A percentile compares a stretch with the other conserved stretches of the same genome.
Conservation (phyloP, 2,113 vertebrate genomes). For the Camarhynchus parvulus region DNA sequence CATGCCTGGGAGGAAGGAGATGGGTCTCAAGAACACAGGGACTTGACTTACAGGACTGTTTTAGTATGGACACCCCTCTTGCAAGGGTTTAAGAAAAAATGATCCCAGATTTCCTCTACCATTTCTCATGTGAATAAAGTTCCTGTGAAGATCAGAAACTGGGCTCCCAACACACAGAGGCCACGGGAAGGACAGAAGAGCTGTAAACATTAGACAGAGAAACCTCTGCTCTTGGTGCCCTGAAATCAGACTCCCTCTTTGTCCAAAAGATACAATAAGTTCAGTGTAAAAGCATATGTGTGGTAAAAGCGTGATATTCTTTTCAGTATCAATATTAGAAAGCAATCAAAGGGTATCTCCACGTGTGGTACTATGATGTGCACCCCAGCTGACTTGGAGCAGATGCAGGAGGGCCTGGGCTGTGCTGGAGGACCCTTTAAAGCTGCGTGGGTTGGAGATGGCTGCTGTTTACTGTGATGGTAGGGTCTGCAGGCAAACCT, state of each 20-base stretch:
- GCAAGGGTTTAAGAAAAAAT: background rate
- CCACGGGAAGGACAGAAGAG: background rate
- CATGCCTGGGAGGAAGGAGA: background rate
- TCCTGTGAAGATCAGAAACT: background rate
- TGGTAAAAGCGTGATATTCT: background rate
- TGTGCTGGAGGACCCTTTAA: background rate
- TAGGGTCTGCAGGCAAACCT: background rate
- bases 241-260: background rate
- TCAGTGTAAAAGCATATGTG: background rate
- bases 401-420: background rate
- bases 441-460: fast-evolving
- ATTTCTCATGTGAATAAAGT: background rate
- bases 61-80: background rate
- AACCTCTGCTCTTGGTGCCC: background rate
- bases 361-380: fast-evolving
- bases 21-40: background rate
- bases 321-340: background rate
- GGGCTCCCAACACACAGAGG: fast-evolving
- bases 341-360: background rate
- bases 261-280: background rate
- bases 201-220: background rate
- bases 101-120: background rate
- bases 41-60: background rate
- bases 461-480: background rate
- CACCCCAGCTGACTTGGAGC: background rate